phyloP scores from a whole-genome alignment of 2,888 invertebrate genomes.

The Amphipoea lucens region DNA sequence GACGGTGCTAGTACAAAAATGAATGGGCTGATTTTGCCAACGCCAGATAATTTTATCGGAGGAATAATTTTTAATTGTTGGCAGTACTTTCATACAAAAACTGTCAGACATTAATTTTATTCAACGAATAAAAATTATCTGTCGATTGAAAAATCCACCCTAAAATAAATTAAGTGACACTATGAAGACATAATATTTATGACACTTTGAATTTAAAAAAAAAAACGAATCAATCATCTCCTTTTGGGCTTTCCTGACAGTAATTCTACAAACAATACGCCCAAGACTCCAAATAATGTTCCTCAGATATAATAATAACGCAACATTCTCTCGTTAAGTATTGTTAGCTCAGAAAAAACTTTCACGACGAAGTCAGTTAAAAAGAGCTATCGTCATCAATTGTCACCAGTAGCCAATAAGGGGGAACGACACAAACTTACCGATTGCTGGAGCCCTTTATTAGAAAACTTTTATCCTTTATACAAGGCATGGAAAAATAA shows the following conservation, averaged over 20 bases:
- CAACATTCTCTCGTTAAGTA: slow-evolving; percentile 68
- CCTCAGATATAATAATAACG: slow-evolving; percentile 62
- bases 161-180: background rate
- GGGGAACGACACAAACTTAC: slow-evolving; percentile 81
- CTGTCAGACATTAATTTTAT: no score
- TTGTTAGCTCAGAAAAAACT: slow-evolving; percentile 69
- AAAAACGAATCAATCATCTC: background rate
- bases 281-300: slow-evolving; percentile 41
- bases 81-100: no score
- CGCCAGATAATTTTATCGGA: no score
- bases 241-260: slow-evolving; percentile 10
- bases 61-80: no score
- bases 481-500: slow-evolving; percentile 84
- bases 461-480: slow-evolving; percentile 87
- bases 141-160: no score
- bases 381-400: slow-evolving; percentile 88
- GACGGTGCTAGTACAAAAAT: background rate
- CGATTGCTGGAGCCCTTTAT: slow-evolving; percentile 86
- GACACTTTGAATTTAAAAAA: background rate
- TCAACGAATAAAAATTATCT: no score
- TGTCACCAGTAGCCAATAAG: slow-evolving; percentile 89
- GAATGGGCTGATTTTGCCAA: background rate
- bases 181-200: background rate
- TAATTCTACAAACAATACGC: slow-evolving; percentile 33
- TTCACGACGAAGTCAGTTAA: slow-evolving; percentile 82